These are phyloP conservation scores for Carettochelys insculpta DNA, from an alignment of 2,113 vertebrate genomes.

Conservation along the genomic window DNA sequence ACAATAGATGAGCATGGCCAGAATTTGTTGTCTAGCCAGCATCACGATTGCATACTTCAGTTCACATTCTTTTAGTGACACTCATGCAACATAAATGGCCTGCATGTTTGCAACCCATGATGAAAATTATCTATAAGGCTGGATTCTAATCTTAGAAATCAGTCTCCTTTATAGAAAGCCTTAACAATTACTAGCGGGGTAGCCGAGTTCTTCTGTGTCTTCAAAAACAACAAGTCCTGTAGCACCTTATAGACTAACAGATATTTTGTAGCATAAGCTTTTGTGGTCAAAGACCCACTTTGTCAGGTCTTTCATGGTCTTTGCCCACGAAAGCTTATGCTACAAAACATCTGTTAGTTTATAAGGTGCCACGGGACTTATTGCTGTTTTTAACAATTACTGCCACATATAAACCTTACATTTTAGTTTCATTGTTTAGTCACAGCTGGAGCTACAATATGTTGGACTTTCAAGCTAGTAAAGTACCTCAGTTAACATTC, in stretches of 20 bases:
- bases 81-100: not conserved
- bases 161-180: not conserved
- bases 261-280: too few relatives aligned
- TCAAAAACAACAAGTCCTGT: too few relatives aligned
- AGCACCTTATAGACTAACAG: too few relatives aligned
- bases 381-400: too few relatives aligned
- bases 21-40: not conserved
- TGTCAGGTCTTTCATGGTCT: too few relatives aligned
- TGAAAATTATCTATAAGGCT: not conserved
- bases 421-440: not conserved
- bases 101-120: not conserved
- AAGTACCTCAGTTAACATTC: not conserved
- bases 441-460: not conserved
- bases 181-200: not conserved
- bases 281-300: too few relatives aligned
- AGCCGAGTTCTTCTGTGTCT: too few relatives aligned
- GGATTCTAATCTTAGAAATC: not conserved
- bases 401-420: not conserved
- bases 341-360: too few relatives aligned
- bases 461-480: not conserved
- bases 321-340: too few relatives aligned
- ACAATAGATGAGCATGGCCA: not conserved
- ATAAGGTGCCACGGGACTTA: too few relatives aligned
- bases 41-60: not conserved
- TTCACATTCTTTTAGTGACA: not conserved